Base-by-base conservation (phyloP, 1,140 invertebrate genomes). In the Cotesia chilonis region DNA sequence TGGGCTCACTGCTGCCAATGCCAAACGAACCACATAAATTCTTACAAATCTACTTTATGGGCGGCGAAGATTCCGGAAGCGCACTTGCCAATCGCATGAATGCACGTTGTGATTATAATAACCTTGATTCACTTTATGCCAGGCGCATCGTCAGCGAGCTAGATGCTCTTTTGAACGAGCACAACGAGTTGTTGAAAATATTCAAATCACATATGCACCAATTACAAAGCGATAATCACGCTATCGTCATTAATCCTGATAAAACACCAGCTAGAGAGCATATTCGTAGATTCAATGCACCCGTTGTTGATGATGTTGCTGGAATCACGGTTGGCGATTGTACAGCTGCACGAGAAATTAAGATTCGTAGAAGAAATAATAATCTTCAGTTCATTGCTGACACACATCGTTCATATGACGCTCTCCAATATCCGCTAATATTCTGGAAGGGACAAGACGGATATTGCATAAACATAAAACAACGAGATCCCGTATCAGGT, bases 381-480 rank as follows among this genome's bases (percentile, higher is more conserved):
- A 51, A 51, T 51, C 47, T 51, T 51, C 47, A 51, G 47, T 51
- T 51, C 47, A 51, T 51, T 51, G 47, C 47, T 51, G 47, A 51
- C 12, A 68, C 65, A 69, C 67, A 69, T 41, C 14, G 14, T 14
- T 14, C 14, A 14, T 14, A 14, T 14, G 14, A 14, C 14, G 14
- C 14, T 14, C 14, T 14, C 14, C 14, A 14, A 14, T 14, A 74
- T 74, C 68, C 68, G 38, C 60, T 74, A 70, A 74, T 74, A 9
- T 74, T 74, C 68, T 74, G 72, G 72, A 70, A 74, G 41, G 72
- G 67, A 70, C 72, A 74, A 74, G 72, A 74, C 41, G 67, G 66
- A 64, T 74, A 70, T 70, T 70, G 68, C 41, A 57, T 73, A 54
- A 73, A 67, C 57, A 73, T 73, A 17, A 73, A 73, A 38, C 28